These are phyloP conservation scores for Pseudococcus longispinus DNA, from an alignment of 2,888 invertebrate species.

Conservation along the genomic window DNA sequence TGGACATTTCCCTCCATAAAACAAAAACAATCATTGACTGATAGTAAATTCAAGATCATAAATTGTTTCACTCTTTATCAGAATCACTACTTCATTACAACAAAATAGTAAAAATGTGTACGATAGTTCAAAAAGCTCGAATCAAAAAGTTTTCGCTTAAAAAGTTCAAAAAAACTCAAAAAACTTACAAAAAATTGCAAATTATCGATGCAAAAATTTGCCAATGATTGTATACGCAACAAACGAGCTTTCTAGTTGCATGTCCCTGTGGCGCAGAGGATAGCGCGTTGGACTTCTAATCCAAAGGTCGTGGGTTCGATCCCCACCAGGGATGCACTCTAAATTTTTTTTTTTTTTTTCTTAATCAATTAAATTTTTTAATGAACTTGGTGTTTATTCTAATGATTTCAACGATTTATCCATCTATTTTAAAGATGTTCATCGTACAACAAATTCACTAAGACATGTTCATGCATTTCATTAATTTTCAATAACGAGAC, in stretches of 20 bases:
- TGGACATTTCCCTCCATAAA: no score
- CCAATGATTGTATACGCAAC: neutral
- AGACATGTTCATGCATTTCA: no score
- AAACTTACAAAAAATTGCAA: neutral
- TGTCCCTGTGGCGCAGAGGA: slow-evolving; percentile 87
- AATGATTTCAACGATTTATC: no score
- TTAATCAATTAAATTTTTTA: neutral
- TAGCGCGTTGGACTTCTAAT: slow-evolving; percentile 90
- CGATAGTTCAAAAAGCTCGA: neutral
- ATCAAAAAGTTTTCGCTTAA: no score
- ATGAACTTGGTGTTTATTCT: no score
- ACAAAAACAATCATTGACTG: no score
- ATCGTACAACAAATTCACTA: no score
- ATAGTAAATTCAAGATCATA: no score
- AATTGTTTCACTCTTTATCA: no score
- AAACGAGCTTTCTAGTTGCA: neutral
- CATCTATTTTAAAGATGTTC: no score
- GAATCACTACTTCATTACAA: no score
- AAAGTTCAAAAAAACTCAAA: neutral
- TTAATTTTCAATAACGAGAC: no score
- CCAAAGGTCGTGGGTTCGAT: slow-evolving; percentile 89
- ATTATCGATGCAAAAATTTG: neutral
- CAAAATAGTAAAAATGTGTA: neutral
- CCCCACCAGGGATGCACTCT: slow-evolving; percentile 77
- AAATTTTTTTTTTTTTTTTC: neutral